These are phyloP conservation scores for Sceloporus undulatus DNA, from an alignment of 2,113 vertebrate genomes.

Conservation along the genomic window DNA sequence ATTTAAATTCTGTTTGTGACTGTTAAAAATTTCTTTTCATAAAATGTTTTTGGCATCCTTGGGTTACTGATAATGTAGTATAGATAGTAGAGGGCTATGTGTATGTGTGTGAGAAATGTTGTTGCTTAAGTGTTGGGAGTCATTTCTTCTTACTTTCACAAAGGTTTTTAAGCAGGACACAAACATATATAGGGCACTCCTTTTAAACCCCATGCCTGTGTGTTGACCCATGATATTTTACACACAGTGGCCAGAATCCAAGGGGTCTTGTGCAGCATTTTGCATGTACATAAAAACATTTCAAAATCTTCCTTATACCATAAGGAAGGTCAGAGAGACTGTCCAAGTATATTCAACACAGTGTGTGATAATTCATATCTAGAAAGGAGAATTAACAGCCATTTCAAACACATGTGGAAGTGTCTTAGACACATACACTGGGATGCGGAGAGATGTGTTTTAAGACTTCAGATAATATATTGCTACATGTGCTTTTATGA, in stretches of 20 bases:
- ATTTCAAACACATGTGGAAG: not conserved
- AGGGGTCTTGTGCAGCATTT: not conserved
- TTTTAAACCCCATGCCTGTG: not conserved
- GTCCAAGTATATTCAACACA: not conserved
- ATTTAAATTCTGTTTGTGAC: slow-evolving; percentile 38
- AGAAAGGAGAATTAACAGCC: not conserved
- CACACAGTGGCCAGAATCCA: not conserved
- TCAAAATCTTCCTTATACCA: not conserved
- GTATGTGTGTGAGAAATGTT: not conserved
- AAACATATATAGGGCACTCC: not conserved
- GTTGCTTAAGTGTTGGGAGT: not conserved
- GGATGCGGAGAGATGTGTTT: too few relatives aligned
- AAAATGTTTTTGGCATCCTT: slow-evolving; percentile 34
- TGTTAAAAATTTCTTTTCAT: slow-evolving; percentile 16
- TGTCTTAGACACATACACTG: not conserved
- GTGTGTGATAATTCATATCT: not conserved
- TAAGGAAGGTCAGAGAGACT: not conserved
- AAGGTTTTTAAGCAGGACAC: not conserved
- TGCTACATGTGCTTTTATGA: not conserved
- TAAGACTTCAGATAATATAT: not conserved
- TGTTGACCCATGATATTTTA: not conserved
- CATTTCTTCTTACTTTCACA: not conserved
- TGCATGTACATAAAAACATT: not conserved
- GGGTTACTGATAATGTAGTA: slow-evolving; percentile 52
- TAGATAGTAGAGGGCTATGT: slow-evolving; percentile 32